These are phyloP conservation scores for Acanthurus tractus DNA, from an alignment of 2,797 vertebrate species.

Conservation along the genomic window DNA sequence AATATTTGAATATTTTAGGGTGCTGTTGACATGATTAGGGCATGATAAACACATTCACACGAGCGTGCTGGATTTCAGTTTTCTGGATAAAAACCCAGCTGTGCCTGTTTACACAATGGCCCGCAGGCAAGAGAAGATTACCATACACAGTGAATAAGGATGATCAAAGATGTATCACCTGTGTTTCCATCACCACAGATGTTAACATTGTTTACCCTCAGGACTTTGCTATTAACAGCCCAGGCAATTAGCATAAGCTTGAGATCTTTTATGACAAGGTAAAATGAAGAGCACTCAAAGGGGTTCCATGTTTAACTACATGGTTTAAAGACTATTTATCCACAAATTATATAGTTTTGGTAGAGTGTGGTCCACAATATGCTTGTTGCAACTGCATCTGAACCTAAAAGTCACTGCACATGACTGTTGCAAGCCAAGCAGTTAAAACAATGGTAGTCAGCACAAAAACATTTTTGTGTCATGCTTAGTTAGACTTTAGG, in stretches of 20 bases:
- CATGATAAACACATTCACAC: constrained; percentile 39
- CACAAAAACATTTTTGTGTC: background rate
- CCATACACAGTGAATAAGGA: constrained; percentile 1
- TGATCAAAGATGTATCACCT: constrained; percentile 46
- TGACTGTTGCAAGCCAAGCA: no score
- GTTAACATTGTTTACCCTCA: constrained; percentile 17
- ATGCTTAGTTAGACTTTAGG: background rate
- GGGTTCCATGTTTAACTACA: background rate
- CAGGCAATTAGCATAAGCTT: constrained; percentile 1
- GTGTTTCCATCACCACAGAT: constrained; percentile 34
- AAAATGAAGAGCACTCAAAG: constrained; percentile 10
- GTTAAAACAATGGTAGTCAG: background rate
- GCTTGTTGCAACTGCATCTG: no score
- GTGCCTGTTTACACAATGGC: constrained; percentile 37
- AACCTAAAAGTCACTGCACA: no score
- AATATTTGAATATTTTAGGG: constrained; percentile 70
- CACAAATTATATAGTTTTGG: background rate
- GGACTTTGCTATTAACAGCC: constrained; percentile 15
- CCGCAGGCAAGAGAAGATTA: constrained; percentile 24
- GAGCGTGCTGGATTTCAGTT: constrained; percentile 32
- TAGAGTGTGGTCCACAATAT: background rate
- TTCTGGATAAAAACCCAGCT: constrained; percentile 46
- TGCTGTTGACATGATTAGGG: constrained; percentile 59
- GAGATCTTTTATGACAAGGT: constrained; percentile 11
- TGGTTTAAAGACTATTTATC: background rate